Evolutionary conservation across 1,140 invertebrate genomes (phyloP).

Genomic region (Zaprionus ghesquierei): DNA sequence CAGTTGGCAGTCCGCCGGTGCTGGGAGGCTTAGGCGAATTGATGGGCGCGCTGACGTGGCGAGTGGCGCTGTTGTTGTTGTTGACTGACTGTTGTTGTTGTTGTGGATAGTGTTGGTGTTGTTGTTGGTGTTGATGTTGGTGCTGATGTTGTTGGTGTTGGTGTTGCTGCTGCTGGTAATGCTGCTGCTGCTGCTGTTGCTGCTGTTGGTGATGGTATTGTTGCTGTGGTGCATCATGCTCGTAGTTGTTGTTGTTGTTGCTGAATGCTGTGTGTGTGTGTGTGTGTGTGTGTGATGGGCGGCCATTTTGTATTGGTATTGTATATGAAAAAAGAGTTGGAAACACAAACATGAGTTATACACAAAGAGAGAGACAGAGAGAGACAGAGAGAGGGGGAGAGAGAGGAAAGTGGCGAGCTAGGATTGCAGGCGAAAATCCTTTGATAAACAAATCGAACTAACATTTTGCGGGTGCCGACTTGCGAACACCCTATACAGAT

Average conservation of each 20-base stretch:
- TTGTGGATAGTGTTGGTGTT: slow-evolving; percentile 59
- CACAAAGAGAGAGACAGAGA: slow-evolving; percentile 29
- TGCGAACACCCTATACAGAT: not conserved
- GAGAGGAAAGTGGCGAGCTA: not conserved
- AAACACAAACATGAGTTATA: slow-evolving; percentile 72
- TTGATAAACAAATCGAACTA: not conserved
- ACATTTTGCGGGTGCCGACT: not conserved
- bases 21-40: slow-evolving; percentile 88
- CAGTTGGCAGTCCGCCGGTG: slow-evolving; percentile 89
- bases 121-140: slow-evolving; percentile 53
- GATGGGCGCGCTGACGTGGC: slow-evolving; percentile 89
- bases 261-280: slow-evolving; percentile 68
- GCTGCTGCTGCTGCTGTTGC: slow-evolving; percentile 66
- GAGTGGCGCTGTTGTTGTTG: slow-evolving; percentile 76
- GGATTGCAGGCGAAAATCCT: slow-evolving; percentile 1
- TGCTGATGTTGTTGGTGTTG: slow-evolving; percentile 56
- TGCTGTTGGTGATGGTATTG: slow-evolving; percentile 49
- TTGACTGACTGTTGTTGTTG: slow-evolving; percentile 48
- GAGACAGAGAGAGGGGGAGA: not conserved
- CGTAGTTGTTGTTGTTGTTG: slow-evolving; percentile 46
- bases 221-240: slow-evolving; percentile 79
- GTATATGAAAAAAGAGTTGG: slow-evolving; percentile 61
- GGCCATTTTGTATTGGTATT: slow-evolving; percentile 54
- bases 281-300: slow-evolving; percentile 40
- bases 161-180: slow-evolving; percentile 46